These are phyloP conservation scores for Percopsis omiscomaycus DNA, from an alignment of 2,797 vertebrate genomes.

Conservation along the genomic window DNA sequence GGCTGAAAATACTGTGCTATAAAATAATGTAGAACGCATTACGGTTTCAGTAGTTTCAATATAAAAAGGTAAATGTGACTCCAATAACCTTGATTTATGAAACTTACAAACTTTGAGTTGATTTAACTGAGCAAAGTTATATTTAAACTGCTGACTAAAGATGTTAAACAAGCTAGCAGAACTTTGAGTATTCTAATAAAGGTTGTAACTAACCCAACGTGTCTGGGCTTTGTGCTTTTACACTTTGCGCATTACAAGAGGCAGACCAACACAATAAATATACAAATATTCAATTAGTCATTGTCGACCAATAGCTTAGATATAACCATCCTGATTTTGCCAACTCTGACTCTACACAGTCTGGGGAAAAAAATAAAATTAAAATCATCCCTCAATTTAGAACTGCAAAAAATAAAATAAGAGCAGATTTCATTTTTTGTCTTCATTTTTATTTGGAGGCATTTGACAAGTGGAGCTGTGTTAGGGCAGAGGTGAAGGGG, in stretches of 20 bases:
- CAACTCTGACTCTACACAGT: neutral
- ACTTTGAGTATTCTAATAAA: conserved; percentile 47
- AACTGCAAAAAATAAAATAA: conserved; percentile 48
- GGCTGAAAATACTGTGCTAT: conserved; percentile 1
- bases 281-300: no score
- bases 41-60: no score
- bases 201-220: conserved; percentile 32
- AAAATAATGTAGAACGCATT: no score
- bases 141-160: neutral
- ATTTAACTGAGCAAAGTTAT: no score
- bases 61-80: no score
- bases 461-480: conserved; percentile 96
- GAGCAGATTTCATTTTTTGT: conserved; percentile 72
- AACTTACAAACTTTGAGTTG: no score
- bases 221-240: neutral
- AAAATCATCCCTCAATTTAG: neutral
- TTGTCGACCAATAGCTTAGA: no score
- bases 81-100: no score
- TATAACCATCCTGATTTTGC: no score
- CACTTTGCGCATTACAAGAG: neutral
- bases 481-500: conserved; percentile 83
- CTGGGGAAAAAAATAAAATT: neutral
- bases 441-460: conserved; percentile 92
- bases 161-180: conserved; percentile 1
- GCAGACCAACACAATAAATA: no score